Evolutionary conservation across 2,113 vertebrate species (phyloP).

Genomic region (Meriones unguiculatus): DNA sequence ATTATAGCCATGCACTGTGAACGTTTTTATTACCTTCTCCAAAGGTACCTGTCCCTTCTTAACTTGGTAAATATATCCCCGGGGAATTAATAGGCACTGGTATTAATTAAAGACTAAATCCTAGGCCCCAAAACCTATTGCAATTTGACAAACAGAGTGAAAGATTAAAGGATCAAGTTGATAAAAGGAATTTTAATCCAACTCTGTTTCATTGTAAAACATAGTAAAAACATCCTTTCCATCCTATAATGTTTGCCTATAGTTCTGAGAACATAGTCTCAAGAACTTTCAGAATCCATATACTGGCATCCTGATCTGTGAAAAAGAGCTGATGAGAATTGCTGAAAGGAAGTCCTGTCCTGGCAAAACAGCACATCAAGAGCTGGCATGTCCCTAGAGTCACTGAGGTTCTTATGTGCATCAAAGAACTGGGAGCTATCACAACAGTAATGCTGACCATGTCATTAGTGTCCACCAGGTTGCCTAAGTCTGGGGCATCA

Average conservation of each 20-base stretch:
- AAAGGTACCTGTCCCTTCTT: neutral
- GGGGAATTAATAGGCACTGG: neutral
- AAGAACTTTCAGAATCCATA: neutral
- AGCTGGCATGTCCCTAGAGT: neutral
- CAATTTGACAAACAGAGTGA: neutral
- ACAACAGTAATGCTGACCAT: neutral
- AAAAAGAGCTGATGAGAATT: neutral
- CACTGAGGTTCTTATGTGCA: neutral
- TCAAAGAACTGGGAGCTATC: neutral
- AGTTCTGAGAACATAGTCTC: neutral
- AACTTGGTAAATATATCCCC: neutral
- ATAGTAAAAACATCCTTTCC: slow-evolving; percentile 23
- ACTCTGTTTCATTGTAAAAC: slow-evolving; percentile 30
- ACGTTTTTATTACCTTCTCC: neutral
- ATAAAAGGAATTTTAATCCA: slow-evolving; percentile 45
- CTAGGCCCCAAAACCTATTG: neutral
- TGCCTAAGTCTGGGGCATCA: neutral
- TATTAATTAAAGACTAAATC: slow-evolving; percentile 42
- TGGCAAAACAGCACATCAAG: neutral
- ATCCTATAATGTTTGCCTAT: slow-evolving; percentile 11
- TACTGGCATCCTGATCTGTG: neutral
- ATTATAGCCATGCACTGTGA: neutral
- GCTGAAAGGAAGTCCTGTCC: neutral
- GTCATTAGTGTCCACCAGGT: neutral
- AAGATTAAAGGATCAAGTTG: neutral